Evolutionary conservation across 2,888 invertebrate species (phyloP).

Genomic region (Thalpophila matura): DNA sequence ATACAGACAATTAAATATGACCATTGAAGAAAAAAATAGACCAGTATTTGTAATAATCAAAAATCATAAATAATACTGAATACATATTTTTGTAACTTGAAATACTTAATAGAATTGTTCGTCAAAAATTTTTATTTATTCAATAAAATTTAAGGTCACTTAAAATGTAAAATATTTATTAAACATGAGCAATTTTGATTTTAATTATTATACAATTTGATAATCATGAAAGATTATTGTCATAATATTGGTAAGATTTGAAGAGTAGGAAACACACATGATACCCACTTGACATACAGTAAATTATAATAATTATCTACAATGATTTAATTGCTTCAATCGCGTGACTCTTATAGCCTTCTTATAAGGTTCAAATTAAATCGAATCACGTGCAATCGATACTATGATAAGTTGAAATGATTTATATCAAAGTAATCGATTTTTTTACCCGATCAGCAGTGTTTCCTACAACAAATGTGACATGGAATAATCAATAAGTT

Average conservation of each 20-base stretch:
- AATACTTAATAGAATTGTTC: slow-evolving; percentile 51
- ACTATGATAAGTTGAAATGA: background rate
- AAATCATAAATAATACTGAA: slow-evolving; percentile 60
- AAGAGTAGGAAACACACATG: slow-evolving; percentile 48
- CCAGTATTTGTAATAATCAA: slow-evolving; percentile 15
- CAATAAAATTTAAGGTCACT: slow-evolving; percentile 73
- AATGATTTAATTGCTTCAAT: background rate
- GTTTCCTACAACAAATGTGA: slow-evolving; percentile 46
- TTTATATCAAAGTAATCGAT: slow-evolving; percentile 1
- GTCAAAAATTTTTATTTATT: slow-evolving; percentile 52
- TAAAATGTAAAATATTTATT: slow-evolving; percentile 59
- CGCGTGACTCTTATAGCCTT: slow-evolving; percentile 9
- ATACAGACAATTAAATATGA: background rate
- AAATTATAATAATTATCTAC: background rate
- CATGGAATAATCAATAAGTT: slow-evolving; percentile 60
- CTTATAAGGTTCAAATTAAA: slow-evolving; percentile 32
- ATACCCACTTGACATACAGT: slow-evolving; percentile 23
- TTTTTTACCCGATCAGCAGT: slow-evolving; percentile 15
- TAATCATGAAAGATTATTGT: slow-evolving; percentile 61
- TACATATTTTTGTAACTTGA: slow-evolving; percentile 45
- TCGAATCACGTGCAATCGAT: background rate
- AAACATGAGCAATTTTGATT: slow-evolving; percentile 72
- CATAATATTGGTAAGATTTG: slow-evolving; percentile 42
- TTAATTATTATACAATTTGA: slow-evolving; percentile 49
- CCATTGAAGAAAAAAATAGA: slow-evolving; percentile 8